Percentiles rank a stretch among this genome's conserved stretches.
These are phyloP conservation scores for Anodontia alba DNA, from an alignment of 2,888 invertebrate genomes.

Conservation along the genomic window DNA sequence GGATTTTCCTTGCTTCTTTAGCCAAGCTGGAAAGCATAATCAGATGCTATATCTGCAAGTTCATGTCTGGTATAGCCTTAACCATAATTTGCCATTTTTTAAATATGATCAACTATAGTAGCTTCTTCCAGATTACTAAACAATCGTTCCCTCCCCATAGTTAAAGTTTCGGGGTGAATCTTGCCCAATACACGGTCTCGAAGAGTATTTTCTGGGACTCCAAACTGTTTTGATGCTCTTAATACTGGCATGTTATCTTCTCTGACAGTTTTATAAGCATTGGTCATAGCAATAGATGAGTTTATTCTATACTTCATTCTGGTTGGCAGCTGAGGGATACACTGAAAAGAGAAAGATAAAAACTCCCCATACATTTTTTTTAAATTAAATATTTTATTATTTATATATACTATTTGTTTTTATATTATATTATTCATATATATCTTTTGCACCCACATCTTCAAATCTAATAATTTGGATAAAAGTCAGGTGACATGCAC, in stretches of 20 bases:
- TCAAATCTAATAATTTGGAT: neutral
- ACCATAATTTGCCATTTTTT: slow-evolving; percentile 31
- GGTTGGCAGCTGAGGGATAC: neutral
- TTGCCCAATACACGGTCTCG: slow-evolving; percentile 29
- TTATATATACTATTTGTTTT: too few relatives aligned
- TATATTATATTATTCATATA: neutral
- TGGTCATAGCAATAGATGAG: slow-evolving; percentile 9
- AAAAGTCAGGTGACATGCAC: neutral
- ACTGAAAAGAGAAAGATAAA: slow-evolving; percentile 13
- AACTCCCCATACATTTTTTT: neutral
- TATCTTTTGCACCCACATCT: neutral
- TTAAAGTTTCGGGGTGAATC: slow-evolving; percentile 22
- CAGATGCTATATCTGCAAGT: slow-evolving; percentile 27
- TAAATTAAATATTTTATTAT: too few relatives aligned
- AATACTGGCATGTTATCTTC: slow-evolving; percentile 26
- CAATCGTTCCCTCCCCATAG: slow-evolving; percentile 23
- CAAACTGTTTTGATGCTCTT: slow-evolving; percentile 17
- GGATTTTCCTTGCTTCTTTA: slow-evolving; percentile 23
- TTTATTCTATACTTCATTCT: neutral
- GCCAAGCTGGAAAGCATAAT: slow-evolving; percentile 31
- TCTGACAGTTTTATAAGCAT: slow-evolving; percentile 29
- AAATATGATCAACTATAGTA: slow-evolving; percentile 23
- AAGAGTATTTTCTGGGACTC: slow-evolving; percentile 22
- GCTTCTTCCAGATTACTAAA: slow-evolving; percentile 24
- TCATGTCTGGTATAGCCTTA: slow-evolving; percentile 39